These are phyloP conservation scores for Dinocampus coccinellae DNA, from an alignment of 2,888 invertebrate genomes.

Conservation along the genomic window DNA sequence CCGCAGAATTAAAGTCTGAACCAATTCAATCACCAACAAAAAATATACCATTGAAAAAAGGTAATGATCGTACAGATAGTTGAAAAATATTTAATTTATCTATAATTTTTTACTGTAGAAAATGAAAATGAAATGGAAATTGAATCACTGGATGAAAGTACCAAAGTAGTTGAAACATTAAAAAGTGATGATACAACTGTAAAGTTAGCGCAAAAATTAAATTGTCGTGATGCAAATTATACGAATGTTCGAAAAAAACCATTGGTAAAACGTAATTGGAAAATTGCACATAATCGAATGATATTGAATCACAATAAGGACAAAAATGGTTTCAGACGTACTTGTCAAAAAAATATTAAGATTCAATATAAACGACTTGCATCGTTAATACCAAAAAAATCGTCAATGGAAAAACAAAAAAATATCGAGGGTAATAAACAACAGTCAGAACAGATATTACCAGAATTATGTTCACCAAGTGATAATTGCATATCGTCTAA, in stretches of 20 bases:
- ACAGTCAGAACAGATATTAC: neutral
- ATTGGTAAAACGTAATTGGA: neutral
- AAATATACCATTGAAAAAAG: neutral
- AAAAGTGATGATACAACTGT: neutral
- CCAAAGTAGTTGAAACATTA: neutral
- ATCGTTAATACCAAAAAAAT: neutral
- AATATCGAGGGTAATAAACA: too few relatives aligned
- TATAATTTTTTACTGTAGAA: neutral
- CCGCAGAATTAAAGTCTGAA: neutral
- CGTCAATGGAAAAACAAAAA: neutral
- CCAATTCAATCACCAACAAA: neutral
- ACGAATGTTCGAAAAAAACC: neutral
- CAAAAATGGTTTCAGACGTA: neutral
- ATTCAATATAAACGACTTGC: neutral
- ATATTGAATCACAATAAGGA: neutral
- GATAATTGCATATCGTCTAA: constrained; percentile 36
- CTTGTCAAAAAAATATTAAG: neutral
- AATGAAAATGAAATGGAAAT: neutral
- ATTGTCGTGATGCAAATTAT: neutral
- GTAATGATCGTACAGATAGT: neutral
- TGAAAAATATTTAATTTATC: neutral
- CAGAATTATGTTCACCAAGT: neutral
- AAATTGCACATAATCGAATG: neutral
- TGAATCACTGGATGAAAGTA: neutral
- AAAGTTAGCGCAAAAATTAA: neutral